phyloP scores from a whole-genome alignment of 2,888 invertebrate species.

The Anoncus sp. region DNA sequence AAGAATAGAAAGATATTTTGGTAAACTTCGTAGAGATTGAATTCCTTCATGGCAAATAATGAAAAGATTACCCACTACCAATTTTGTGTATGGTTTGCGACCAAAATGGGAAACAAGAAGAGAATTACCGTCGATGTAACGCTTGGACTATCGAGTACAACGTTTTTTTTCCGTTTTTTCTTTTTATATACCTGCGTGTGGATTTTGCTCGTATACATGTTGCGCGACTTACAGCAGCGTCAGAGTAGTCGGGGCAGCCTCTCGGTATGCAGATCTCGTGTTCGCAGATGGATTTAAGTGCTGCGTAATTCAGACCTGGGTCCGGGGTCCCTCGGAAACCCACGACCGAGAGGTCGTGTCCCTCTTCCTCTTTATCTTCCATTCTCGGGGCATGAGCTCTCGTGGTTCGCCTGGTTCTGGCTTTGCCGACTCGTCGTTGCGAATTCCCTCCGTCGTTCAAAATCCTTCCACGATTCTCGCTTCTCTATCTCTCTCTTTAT shows the following conservation, averaged over 20 bases:
- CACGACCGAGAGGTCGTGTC: conserved; percentile 61
- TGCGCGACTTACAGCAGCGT: conserved; percentile 40
- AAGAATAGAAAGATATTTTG: neutral
- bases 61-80: neutral
- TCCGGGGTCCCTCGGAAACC: conserved; percentile 60
- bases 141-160: conserved; percentile 16
- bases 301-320: conserved; percentile 75
- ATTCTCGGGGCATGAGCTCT: conserved; percentile 38
- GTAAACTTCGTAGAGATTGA: neutral
- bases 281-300: conserved; percentile 76
- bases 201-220: conserved; percentile 48
- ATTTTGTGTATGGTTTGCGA: neutral
- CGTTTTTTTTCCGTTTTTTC: conserved; percentile 45
- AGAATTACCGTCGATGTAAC: conserved; percentile 12
- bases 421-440: conserved; percentile 40
- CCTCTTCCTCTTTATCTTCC: conserved; percentile 59
- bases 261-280: conserved; percentile 77
- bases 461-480: conserved; percentile 41
- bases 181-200: conserved; percentile 26
- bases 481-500: conserved; percentile 2
- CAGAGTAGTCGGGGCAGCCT: conserved; percentile 58
- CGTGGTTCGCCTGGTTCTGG: conserved; percentile 28
- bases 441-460: conserved; percentile 45
- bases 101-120: neutral
- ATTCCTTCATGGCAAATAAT: neutral